These are phyloP conservation scores for Thumatha senex DNA, from an alignment of 2,888 invertebrate species.

Conservation along the genomic window DNA sequence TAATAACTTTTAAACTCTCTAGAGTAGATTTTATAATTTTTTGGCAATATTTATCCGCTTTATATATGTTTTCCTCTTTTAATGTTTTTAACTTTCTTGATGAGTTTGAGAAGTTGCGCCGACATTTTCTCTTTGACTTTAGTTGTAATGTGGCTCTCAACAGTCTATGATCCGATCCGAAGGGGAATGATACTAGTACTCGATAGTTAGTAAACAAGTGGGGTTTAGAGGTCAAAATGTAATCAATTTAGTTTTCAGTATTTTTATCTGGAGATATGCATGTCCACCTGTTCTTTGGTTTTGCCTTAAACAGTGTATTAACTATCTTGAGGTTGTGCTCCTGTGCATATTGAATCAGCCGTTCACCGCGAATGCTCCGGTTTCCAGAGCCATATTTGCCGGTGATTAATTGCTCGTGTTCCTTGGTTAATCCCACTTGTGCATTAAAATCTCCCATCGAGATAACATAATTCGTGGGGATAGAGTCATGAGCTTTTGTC, in stretches of 20 bases:
- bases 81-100: background rate
- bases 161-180: constrained; percentile 9
- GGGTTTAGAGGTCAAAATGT: constrained; percentile 4
- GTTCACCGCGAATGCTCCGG: constrained; percentile 1
- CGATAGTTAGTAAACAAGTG: constrained; percentile 1
- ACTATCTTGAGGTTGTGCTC: constrained; percentile 7
- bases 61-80: background rate
- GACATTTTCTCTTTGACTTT: too few species aligned
- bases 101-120: too few species aligned
- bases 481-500: constrained; percentile 7
- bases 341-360: constrained; percentile 4
- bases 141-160: too few species aligned
- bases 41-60: background rate
- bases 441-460: constrained; percentile 4
- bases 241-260: constrained; percentile 4
- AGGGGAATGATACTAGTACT: background rate
- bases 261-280: constrained; percentile 3
- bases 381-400: constrained; percentile 1
- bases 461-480: background rate
- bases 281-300: background rate
- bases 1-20: background rate
- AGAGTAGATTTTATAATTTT: background rate
- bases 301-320: constrained; percentile 4
- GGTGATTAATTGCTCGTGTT: background rate
- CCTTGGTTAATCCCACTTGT: background rate